phyloP scores from a whole-genome alignment of 2,797 vertebrate genomes.

The Halcyon smyrnensis region DNA sequence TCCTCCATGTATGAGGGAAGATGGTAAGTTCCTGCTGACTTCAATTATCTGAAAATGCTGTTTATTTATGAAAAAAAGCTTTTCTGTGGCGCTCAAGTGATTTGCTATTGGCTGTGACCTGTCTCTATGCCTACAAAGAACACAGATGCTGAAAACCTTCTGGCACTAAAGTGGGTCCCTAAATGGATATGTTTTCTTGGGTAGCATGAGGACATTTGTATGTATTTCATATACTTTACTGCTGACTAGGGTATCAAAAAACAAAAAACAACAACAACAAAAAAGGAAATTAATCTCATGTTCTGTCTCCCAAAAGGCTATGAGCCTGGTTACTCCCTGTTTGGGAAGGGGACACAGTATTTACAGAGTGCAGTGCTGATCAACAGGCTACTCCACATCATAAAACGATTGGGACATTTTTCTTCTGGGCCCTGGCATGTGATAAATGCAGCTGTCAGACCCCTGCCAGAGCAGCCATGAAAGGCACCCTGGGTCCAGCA shows the following conservation, averaged over 20 bases:
- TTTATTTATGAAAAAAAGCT: neutral
- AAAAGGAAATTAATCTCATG: neutral
- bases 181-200: constrained; percentile 39
- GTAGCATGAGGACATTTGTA: neutral
- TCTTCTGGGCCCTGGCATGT: neutral
- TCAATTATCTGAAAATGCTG: neutral
- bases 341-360: neutral
- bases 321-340: neutral
- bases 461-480: constrained; percentile 2
- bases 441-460: constrained; percentile 49
- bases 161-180: neutral
- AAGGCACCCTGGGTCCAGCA: neutral
- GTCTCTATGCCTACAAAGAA: neutral
- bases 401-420: neutral
- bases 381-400: neutral
- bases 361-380: neutral
- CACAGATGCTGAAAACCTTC: neutral
- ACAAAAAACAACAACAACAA: neutral
- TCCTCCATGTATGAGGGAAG: neutral
- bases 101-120: neutral
- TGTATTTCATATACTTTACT: neutral
- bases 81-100: neutral
- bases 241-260: neutral
- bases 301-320: neutral
- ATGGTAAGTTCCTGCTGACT: neutral